Evolutionary conservation across 2,888 invertebrate genomes (phyloP).

Genomic region (Malthinus seriepunctatus): DNA sequence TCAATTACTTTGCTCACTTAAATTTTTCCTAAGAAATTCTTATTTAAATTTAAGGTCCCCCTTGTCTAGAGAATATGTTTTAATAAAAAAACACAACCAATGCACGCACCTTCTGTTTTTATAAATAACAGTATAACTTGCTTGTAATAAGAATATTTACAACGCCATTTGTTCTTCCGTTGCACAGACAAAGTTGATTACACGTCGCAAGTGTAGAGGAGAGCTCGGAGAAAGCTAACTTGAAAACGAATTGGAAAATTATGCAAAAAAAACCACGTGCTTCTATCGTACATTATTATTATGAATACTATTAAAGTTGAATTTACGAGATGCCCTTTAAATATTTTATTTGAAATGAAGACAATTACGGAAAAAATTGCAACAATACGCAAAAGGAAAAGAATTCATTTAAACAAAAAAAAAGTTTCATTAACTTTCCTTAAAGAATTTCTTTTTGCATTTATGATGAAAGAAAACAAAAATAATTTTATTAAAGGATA

Average conservation of each 20-base stretch:
- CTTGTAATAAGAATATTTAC: slow-evolving; percentile 45
- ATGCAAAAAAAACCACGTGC: slow-evolving; percentile 32
- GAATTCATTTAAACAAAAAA: slow-evolving; percentile 4
- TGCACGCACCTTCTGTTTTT: slow-evolving; percentile 39
- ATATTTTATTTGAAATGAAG: slow-evolving; percentile 10
- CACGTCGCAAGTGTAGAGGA: slow-evolving; percentile 36
- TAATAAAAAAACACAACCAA: slow-evolving; percentile 41
- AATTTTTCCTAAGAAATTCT: slow-evolving; percentile 17
- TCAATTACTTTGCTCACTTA: slow-evolving; percentile 31
- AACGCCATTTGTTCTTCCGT: slow-evolving; percentile 41
- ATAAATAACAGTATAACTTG: slow-evolving; percentile 50
- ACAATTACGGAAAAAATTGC: slow-evolving; percentile 5
- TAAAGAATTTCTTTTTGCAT: slow-evolving; percentile 14
- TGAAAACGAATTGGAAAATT: slow-evolving; percentile 41
- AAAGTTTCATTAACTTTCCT: slow-evolving; percentile 11
- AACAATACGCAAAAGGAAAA: background rate
- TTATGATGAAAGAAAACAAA: slow-evolving; percentile 22
- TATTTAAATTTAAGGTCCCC: slow-evolving; percentile 31
- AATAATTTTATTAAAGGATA: slow-evolving; percentile 22
- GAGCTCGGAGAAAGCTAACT: slow-evolving; percentile 21
- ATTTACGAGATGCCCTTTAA: slow-evolving; percentile 18
- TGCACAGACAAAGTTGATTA: slow-evolving; percentile 39
- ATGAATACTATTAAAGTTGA: slow-evolving; percentile 12
- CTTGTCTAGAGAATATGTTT: slow-evolving; percentile 39
- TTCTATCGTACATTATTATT: slow-evolving; percentile 20